Conservation (phyloP, 1,140 invertebrate genomes). For the Agrilus planipennis region DNA sequence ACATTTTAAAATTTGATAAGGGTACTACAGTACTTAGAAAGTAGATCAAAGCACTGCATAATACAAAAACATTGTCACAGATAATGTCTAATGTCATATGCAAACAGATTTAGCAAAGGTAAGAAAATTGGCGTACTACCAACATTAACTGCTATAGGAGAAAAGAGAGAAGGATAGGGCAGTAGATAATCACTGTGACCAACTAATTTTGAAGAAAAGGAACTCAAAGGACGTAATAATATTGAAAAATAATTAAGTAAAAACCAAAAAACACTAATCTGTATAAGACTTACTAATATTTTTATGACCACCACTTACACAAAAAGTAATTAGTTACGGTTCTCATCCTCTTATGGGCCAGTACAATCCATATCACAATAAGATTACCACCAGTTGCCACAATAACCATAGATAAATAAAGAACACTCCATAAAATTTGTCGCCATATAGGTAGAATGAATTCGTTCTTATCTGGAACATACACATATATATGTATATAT, state of each 20-base stretch:
- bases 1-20: too few relatives aligned
- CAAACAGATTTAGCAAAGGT: too few relatives aligned
- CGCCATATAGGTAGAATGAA: slow-evolving; percentile 78
- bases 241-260: slow-evolving; percentile 1
- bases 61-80: too few relatives aligned
- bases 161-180: too few relatives aligned
- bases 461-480: slow-evolving; percentile 20
- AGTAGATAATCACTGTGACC: too few relatives aligned
- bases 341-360: slow-evolving; percentile 84
- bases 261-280: not conserved
- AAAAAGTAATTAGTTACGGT: slow-evolving; percentile 95
- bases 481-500: not conserved
- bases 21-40: too few relatives aligned
- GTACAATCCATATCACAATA: slow-evolving; percentile 90
- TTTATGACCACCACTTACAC: slow-evolving; percentile 40
- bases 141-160: too few relatives aligned
- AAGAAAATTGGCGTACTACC: too few relatives aligned
- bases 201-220: too few relatives aligned
- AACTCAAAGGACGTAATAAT: not conserved
- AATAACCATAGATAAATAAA: slow-evolving; percentile 79
- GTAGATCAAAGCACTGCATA: too few relatives aligned
- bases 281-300: not conserved
- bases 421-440: slow-evolving; percentile 69
- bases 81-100: too few relatives aligned
- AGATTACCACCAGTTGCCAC: slow-evolving; percentile 87